phyloP scores from a whole-genome alignment of 2,113 vertebrate genomes.

The Danionella cerebrum region DNA sequence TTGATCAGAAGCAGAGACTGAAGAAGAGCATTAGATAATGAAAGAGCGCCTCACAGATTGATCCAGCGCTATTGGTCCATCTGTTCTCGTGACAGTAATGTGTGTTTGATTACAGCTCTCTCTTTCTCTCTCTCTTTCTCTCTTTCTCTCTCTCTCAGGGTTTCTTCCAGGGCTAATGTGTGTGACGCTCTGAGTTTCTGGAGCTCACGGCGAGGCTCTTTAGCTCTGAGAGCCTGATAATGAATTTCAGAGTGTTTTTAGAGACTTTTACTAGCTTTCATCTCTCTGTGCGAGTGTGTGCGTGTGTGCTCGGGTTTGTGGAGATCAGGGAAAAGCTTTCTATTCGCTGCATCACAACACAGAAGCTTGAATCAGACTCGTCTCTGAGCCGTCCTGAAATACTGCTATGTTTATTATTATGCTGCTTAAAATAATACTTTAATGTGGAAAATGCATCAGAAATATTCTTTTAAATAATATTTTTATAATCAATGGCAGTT shows the following conservation, averaged over 20 bases:
- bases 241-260: slow-evolving; percentile 44
- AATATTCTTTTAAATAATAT: too few relatives aligned
- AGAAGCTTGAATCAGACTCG: not conserved
- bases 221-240: slow-evolving; percentile 47
- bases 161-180: slow-evolving; percentile 38
- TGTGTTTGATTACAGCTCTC: slow-evolving; percentile 51
- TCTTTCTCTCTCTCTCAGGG: slow-evolving; percentile 20
- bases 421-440: too few relatives aligned
- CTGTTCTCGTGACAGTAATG: slow-evolving; percentile 59
- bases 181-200: slow-evolving; percentile 48
- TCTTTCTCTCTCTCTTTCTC: too few relatives aligned
- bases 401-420: too few relatives aligned
- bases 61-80: slow-evolving; percentile 45
- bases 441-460: too few relatives aligned
- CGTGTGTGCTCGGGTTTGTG: slow-evolving; percentile 19
- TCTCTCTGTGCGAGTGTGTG: too few relatives aligned
- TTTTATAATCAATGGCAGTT: too few relatives aligned
- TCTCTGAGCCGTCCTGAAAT: too few relatives aligned
- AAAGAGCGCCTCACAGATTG: too few relatives aligned
- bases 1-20: too few relatives aligned
- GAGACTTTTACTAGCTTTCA: slow-evolving; percentile 15
- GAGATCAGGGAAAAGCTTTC: not conserved
- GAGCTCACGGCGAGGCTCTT: slow-evolving; percentile 44
- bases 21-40: too few relatives aligned
- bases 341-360: not conserved